Percentiles rank a stretch among this genome's conserved stretches.
Evolutionary conservation across 2,888 invertebrate genomes (phyloP).

Genomic region (Biston betularia): DNA sequence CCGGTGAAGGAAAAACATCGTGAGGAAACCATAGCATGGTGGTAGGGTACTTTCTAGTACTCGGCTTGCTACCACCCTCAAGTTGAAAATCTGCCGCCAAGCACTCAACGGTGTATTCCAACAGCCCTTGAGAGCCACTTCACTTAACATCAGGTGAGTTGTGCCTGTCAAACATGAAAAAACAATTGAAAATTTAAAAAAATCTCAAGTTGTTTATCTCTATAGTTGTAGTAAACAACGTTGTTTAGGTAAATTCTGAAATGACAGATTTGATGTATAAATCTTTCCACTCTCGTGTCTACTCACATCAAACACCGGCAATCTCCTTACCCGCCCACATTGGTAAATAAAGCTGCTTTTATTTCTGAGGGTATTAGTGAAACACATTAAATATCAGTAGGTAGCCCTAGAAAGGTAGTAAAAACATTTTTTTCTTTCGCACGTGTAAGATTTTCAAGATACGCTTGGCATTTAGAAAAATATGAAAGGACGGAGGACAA

Average conservation of each 20-base stretch:
- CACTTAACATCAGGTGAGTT: too few species aligned
- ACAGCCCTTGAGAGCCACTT: too few species aligned
- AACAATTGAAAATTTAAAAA: neutral
- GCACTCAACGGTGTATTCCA: too few species aligned
- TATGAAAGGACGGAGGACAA: neutral
- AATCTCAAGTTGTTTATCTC: neutral
- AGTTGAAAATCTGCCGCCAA: too few species aligned
- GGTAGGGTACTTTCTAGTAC: too few species aligned
- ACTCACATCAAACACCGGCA: slow-evolving; percentile 10
- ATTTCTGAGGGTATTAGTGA: slow-evolving; percentile 11
- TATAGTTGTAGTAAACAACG: neutral
- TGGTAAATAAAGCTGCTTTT: slow-evolving; percentile 9
- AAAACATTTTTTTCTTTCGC: slow-evolving; percentile 10
- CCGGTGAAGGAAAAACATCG: too few species aligned
- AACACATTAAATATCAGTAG: slow-evolving; percentile 6
- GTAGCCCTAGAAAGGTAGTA: neutral
- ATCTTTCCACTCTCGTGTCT: neutral
- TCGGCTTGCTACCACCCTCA: too few species aligned
- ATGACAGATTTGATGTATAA: neutral
- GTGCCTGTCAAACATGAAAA: too few species aligned
- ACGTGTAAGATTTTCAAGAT: slow-evolving; percentile 11
- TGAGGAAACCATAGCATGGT: too few species aligned
- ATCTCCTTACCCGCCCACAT: slow-evolving; percentile 7
- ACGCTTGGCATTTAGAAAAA: neutral
- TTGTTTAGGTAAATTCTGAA: neutral